Base-by-base conservation (phyloP, 2,888 invertebrate species). In the Spicauda simplicius region DNA sequence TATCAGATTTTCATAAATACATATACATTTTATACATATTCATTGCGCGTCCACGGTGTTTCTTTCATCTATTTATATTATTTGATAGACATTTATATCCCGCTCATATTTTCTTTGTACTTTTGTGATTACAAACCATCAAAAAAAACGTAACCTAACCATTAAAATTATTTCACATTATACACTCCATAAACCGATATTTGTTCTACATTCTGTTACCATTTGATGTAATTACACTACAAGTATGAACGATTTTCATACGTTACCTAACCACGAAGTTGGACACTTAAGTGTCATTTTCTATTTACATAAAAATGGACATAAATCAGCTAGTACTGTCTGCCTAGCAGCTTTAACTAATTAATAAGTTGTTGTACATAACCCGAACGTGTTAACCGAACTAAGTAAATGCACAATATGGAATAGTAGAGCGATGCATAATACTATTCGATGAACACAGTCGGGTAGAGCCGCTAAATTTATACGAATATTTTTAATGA, bases 81-180 rank as follows among this genome's bases (percentile, higher is more conserved):
- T 33, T 78, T 77, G 81, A 77, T 74, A 80, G 76, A 77, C 71
- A 76, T 79, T 77, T 80, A 78, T 79, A 81, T 80, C 77, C 80
- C 86, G 82, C 77, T 83, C 83, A 82, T 79, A 80, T 83, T 81
- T 81, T 80, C 85, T 90, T 90, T 90, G 90, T 90, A 90, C 90
- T 90, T 88, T 87, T 84, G 80, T 83, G 81, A 85, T 87, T 83
- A 85, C 83, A 80, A 81, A 83, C 79, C 82, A 77, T 79, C 81
- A 78, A 79, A 83, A n/a, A n/a, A 83, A 83, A 84, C 66, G 81
- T 86, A 86, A 87, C 82, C 84, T 88, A 85, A 85, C 81, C 74
- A 73, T 85, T 85, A 83, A 83, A 80, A 83, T 81, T 81, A 83
- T 78, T 80, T 80, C 79, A 84, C 82, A 83, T 85, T 70, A 81